Evolutionary conservation across 2,888 invertebrate genomes (phyloP), one percentile per base, ranked within the genome.

Genomic region (Tetragnatha montana): DNA sequence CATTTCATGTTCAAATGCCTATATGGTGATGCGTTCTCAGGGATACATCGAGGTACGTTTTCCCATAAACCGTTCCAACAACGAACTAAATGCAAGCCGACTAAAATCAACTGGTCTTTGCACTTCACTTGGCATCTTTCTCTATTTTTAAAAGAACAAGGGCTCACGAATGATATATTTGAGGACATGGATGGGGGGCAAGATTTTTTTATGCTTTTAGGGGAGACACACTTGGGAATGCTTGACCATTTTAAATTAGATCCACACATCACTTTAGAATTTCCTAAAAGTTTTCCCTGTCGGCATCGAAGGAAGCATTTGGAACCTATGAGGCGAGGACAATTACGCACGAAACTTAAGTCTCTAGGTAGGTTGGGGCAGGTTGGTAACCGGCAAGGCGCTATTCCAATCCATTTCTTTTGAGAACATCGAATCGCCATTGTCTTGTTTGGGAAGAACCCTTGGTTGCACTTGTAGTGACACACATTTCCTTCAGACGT

Each of bases 41-140:
- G 21, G 76, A 70, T 21, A 70, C 84, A 84, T 8, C n/a, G 70
- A 70, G 84, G 84, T 12, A 70, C 8, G n/a, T 70, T n/a, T 68
- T 21, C 22, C 85, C 78, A 71, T n/a, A 7, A 50, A 0, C 85
- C 51, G 6, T 71, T 50, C 10, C 12, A 35, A 71, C 79, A 78
- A 19, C 10, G 47, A 51, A 71, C 22, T 8, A 71, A 70, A 71
- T 85, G 12, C 3, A 49, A 17, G 8, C 78, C 85, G 7, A 73
- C 74, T 0, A 83, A 60, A 0, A 35, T 68, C 10, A 83, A 75
- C 1, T 6, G n/a, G 8, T 35, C 7, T 0, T 10, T 22, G 47
- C 75, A 83, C 47, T 19, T 22, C 8, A 83, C 35, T 68, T 83
- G 83, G 19, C 83, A 83, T 47, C 19, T 83, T 3, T 60, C 68